Percentiles rank a stretch among this genome's conserved stretches.
phyloP scores from a whole-genome alignment of 1,140 invertebrate genomes.

The Colletes gigas region DNA sequence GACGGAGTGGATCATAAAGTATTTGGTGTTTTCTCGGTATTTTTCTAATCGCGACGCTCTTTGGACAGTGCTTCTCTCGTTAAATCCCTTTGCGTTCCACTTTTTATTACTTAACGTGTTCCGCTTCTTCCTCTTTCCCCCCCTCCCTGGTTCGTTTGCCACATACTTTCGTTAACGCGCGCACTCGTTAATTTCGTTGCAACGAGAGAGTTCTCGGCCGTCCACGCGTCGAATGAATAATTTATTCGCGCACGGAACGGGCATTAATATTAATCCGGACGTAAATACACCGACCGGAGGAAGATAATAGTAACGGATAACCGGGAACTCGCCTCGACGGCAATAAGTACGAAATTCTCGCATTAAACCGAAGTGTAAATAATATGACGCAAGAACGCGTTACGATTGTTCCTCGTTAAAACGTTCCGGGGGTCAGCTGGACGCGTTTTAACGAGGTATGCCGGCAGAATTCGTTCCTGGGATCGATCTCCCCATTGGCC shows the following conservation, averaged over 20 bases:
- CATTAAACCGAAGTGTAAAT: background rate
- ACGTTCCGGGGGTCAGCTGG: no score
- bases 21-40: background rate
- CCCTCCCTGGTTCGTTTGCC: conserved; percentile 45
- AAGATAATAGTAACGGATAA: background rate
- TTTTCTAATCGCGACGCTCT: conserved; percentile 57
- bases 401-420: background rate
- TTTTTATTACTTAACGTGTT: conserved; percentile 56
- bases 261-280: background rate
- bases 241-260: background rate
- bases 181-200: conserved; percentile 15
- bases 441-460: no score
- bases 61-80: conserved; percentile 53
- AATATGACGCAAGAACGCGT: background rate
- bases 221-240: background rate
- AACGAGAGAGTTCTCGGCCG: background rate
- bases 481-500: no score
- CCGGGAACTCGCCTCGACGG: background rate
- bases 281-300: background rate
- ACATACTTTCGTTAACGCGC: conserved; percentile 46
- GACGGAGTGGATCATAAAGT: background rate
- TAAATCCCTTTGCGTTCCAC: conserved; percentile 67
- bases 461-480: no score
- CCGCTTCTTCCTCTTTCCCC: conserved; percentile 19
- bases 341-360: background rate